Base-by-base conservation (phyloP, 2,888 invertebrate genomes). In the Microdon myrmicae region DNA sequence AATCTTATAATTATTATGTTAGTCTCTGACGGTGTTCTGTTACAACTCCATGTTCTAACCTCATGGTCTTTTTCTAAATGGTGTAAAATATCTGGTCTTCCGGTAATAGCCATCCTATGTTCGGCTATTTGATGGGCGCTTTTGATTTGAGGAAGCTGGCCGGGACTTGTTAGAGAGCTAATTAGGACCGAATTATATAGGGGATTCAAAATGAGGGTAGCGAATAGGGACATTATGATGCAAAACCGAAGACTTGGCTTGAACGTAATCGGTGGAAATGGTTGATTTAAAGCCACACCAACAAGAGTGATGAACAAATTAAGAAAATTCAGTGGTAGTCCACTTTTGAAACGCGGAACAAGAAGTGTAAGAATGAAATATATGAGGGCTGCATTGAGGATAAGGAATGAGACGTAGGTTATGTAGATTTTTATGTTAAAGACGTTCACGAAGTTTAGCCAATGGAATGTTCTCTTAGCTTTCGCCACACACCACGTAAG, bases 401-500 rank as follows among this genome's bases (percentile, higher is more conserved):
- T 5, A 8, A 77, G 66, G 31, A 73, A 73, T 4, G 67, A 2
- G 5, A 41, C 8, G 23, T 45, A 60, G 1, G 43, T 19, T 3
- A 34, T 4, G 47, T 61, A 66, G 3, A 53, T 37, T 3, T 19
- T 31, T 3, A 34, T 9, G 6, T 17, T 37, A 10, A 68, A 68
- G 17, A 58, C 54, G 7, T 43, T 54, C 49, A 76, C 53, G 22
- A 79, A 76, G 56, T 78, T 79, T 10, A 75, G 72, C 43, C 77
- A 74, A 16, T 71, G 71, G 17, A 74, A 67, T 0, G 71, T 69
- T 0, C 72, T 70, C 8, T 72, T 70, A 0, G 79, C 78, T 41
- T 68, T 74, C 1, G 75, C 71, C 28, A 79, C 77, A 49, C 79
- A 79, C 79, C 79, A 80, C 0, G 79, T 80, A 2, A 80, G 68